These are phyloP conservation scores for Polypterus senegalus DNA, from an alignment of 2,113 vertebrate genomes.

Conservation along the genomic window DNA sequence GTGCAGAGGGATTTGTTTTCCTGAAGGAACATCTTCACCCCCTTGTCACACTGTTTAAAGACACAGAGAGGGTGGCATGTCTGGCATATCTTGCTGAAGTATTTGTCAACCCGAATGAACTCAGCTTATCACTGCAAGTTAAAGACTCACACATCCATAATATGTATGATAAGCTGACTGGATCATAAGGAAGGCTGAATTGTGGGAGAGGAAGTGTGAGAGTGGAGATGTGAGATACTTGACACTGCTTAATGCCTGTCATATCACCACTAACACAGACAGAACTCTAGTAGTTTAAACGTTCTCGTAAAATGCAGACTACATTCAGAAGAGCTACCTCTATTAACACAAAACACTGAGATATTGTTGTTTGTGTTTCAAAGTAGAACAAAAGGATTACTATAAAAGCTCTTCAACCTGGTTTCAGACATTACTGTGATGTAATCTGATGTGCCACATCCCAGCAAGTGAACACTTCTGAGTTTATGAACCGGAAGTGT, in stretches of 20 bases:
- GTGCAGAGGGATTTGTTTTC: conserved; percentile 10
- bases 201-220: conserved; percentile 11
- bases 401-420: no score
- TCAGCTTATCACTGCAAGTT: neutral
- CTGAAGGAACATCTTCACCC: conserved; percentile 9
- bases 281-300: conserved; percentile 14
- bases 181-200: conserved; percentile 15
- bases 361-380: no score
- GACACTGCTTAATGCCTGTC: conserved; percentile 4
- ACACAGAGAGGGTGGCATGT: conserved; percentile 6
- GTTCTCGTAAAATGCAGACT: no score
- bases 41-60: conserved; percentile 9
- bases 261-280: conserved; percentile 8
- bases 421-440: no score
- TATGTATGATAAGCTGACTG: conserved; percentile 9
- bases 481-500: no score
- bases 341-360: no score
- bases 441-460: no score
- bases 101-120: conserved; percentile 11
- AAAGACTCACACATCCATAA: conserved; percentile 4
- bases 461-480: no score
- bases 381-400: no score
- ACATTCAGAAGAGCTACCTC: no score
- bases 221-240: conserved; percentile 10
- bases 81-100: conserved; percentile 17